Evolutionary conservation across 2,888 invertebrate genomes (phyloP).

Genomic region (Mactromeris polynyma): DNA sequence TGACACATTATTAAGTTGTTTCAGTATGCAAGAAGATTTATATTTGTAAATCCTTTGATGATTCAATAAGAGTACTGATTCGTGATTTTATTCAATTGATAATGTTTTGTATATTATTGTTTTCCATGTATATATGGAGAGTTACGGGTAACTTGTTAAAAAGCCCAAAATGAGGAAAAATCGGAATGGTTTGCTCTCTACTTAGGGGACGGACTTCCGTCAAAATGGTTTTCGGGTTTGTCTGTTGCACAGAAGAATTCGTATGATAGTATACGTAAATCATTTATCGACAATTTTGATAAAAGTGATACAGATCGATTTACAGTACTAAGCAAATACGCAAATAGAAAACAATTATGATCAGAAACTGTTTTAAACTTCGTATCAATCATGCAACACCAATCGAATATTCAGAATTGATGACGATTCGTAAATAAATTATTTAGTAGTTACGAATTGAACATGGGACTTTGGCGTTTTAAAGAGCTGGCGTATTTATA

Average conservation of each 20-base stretch:
- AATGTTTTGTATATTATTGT: too few relatives aligned
- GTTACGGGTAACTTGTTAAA: neutral
- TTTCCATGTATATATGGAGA: too few relatives aligned
- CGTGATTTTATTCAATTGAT: too few relatives aligned
- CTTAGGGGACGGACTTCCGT: neutral
- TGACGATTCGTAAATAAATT: too few relatives aligned
- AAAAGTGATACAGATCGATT: neutral
- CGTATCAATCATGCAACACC: neutral
- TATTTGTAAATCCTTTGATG: too few relatives aligned
- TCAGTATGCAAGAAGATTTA: too few relatives aligned
- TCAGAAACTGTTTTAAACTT: neutral
- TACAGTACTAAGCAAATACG: neutral
- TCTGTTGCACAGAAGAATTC: neutral
- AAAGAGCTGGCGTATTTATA: too few relatives aligned
- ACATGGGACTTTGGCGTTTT: too few relatives aligned
- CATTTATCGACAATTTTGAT: neutral
- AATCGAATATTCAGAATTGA: too few relatives aligned
- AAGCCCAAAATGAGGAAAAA: neutral
- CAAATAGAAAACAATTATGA: neutral
- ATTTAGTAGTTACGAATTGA: too few relatives aligned
- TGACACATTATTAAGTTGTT: too few relatives aligned
- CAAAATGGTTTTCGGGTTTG: neutral
- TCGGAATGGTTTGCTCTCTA: neutral
- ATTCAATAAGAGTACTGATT: too few relatives aligned
- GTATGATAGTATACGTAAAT: neutral